Base-by-base conservation (phyloP, 2,888 invertebrate species). In the Chromoteleia sp. region DNA sequence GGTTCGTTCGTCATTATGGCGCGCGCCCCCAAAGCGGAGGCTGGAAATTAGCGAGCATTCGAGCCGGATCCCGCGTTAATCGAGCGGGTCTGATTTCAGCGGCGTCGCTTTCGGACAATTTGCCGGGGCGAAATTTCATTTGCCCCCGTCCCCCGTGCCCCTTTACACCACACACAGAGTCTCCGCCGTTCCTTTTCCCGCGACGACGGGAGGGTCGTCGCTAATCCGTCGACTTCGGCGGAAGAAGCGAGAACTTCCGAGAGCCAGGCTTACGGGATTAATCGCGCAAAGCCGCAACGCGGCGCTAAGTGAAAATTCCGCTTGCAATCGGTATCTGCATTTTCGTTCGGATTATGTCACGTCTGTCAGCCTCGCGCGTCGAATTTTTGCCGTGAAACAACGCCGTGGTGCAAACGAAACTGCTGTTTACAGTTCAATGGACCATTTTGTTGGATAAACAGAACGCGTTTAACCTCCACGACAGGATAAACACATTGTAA, bases 111-210 rank as follows among this genome's bases (percentile, higher is more conserved):
- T 87, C 85, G 86, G 86, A 87, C 87, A 86, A 89, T 89, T 89
- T 88, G 85, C 87, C 84, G 73, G 85, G 79, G 83, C 82, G 86
- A 88, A 88, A 88, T 89, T 89, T 88, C 88, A 87, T 88, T 88
- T 87, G 86, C 86, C 83, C 84, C 84, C 48, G 7, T 19, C n/a
- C n/a, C n/a, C n/a, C n/a, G n/a, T n/a, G n/a, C n/a, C n/a, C n/a
- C n/a, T n/a, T n/a, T n/a, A n/a, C n/a, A n/a, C n/a, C n/a, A n/a
- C n/a, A n/a, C n/a, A n/a, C n/a, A n/a, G n/a, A n/a, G n/a, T n/a
- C n/a, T n/a, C n/a, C 41, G 1, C 67, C 14, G 14, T 54, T 48
- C 36, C 30, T 71, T 74, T 39, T 43, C 67, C 43, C 48, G 45
- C 6, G n/a, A n/a, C n/a, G n/a, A 33, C 6, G 39, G 14, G 54